Evolutionary conservation across 2,888 invertebrate genomes (phyloP), one percentile per base, ranked within the genome.

Genomic region (Platerodrilus igneus): DNA sequence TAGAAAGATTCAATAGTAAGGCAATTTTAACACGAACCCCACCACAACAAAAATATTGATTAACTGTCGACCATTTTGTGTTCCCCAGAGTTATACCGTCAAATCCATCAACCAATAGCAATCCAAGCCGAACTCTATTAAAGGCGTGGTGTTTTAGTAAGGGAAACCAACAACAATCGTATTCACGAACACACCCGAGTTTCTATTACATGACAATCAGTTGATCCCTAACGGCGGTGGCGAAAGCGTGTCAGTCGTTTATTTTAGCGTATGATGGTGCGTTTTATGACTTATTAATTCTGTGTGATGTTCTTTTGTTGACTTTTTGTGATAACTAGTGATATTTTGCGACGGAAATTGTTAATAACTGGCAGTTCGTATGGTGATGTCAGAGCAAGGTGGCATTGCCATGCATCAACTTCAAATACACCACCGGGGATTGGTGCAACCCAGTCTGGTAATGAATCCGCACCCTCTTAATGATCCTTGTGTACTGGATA

Each of bases 371-470:
- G 42, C 52, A 47, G 73, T 72, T 64, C 68, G 67, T 73, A 76
- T 76, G 76, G 76, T 76, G 73, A 76, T 76, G 76, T 76, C 76
- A 72, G 76, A 76, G 75, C 75, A 76, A 65, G 75, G 76, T 69
- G 75, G 75, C 71, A 74, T 76, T 74, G 75, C 75, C 73, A 76
- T 76, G 72, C 76, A 76, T 73, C 76, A 76, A 70, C 69, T 75
- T 68, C 75, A 75, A 56, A 69, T 75, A 70, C 74, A 74, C 66
- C 67, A 66, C 55, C 57, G 67, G 53, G 76, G 75, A 65, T 69
- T 76, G 73, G 69, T 71, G 57, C 76, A 76, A 61, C 76, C 76
- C 56, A 74, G 76, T 66, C 69, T 76, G 63, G 76, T 76, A 63
- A 76, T 76, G 75, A 76, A 76, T 62, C 76, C 69, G 21, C 67